These are phyloP conservation scores for Shinisaurus crocodilurus DNA, from an alignment of 2,113 vertebrate genomes.

Conservation along the genomic window DNA sequence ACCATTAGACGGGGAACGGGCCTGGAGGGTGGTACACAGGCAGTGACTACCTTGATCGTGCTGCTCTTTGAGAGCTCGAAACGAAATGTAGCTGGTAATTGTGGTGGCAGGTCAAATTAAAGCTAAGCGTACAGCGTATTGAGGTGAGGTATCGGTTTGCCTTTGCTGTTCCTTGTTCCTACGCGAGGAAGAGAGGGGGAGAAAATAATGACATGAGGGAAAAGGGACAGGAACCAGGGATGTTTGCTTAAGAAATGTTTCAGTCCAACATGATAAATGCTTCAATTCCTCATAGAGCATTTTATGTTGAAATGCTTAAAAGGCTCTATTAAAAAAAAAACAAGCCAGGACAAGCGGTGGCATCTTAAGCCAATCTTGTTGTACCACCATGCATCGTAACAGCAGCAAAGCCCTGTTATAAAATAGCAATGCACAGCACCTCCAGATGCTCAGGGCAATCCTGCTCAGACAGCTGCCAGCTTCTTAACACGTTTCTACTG, in stretches of 20 bases:
- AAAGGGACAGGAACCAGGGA: constrained; percentile 34
- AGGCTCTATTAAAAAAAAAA: constrained; percentile 21
- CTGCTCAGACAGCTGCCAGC: constrained; percentile 29
- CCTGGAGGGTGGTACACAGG: constrained; percentile 42
- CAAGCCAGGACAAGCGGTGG: background rate
- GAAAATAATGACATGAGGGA: constrained; percentile 30
- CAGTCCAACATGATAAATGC: constrained; percentile 34
- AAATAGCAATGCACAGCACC: constrained; percentile 1
- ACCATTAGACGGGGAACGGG: constrained; percentile 39
- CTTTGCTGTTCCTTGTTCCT: constrained; percentile 4
- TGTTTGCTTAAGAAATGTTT: constrained; percentile 38
- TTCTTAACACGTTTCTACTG: constrained; percentile 4
- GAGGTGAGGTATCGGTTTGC: constrained; percentile 48
- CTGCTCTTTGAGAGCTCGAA: constrained; percentile 15
- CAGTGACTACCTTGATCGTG: constrained; percentile 45
- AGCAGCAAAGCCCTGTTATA: background rate
- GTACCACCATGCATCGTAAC: background rate
- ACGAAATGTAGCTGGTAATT: constrained; percentile 44
- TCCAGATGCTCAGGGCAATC: background rate
- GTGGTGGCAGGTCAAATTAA: constrained; percentile 49
- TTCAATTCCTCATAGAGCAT: constrained; percentile 28
- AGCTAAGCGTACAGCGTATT: constrained; percentile 43
- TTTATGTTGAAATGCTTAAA: constrained; percentile 29
- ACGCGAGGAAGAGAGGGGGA: constrained; percentile 10
- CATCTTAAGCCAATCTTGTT: constrained; percentile 4